phyloP scores from a whole-genome alignment of 2,888 invertebrate species.

The Leucophora obtusa region DNA sequence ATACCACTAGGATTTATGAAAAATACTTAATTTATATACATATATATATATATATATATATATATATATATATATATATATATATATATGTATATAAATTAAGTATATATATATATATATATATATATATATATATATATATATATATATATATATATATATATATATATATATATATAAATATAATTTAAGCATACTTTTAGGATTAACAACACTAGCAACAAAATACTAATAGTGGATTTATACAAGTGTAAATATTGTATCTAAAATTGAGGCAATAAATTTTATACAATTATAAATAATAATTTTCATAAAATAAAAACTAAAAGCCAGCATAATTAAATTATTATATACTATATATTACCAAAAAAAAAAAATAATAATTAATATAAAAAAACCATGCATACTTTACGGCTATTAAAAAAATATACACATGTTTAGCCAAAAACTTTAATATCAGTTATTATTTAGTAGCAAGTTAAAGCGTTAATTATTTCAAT shows the following conservation, averaged over 20 bases:
- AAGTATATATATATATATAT: too few relatives aligned
- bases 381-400: too few relatives aligned
- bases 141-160: neutral
- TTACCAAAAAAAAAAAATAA: neutral
- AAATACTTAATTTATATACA: neutral
- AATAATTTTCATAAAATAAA: constrained; percentile 12
- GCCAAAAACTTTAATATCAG: too few relatives aligned
- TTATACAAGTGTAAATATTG: constrained; percentile 25
- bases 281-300: constrained; percentile 26
- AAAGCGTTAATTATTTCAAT: too few relatives aligned
- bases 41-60: neutral
- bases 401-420: constrained; percentile 30
- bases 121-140: neutral
- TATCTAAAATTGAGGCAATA: constrained; percentile 20
- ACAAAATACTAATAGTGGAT: constrained; percentile 3
- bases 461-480: too few relatives aligned
- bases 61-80: neutral
- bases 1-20: constrained; percentile 34
- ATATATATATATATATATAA: neutral
- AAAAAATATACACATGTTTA: neutral
- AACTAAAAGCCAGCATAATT: constrained; percentile 25
- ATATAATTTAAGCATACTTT: constrained; percentile 42
- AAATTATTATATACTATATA: constrained; percentile 15
- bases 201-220: constrained; percentile 24
- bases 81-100: neutral